Conservation (phyloP, 2,113 vertebrate genomes). For the Pimephales promelas region DNA sequence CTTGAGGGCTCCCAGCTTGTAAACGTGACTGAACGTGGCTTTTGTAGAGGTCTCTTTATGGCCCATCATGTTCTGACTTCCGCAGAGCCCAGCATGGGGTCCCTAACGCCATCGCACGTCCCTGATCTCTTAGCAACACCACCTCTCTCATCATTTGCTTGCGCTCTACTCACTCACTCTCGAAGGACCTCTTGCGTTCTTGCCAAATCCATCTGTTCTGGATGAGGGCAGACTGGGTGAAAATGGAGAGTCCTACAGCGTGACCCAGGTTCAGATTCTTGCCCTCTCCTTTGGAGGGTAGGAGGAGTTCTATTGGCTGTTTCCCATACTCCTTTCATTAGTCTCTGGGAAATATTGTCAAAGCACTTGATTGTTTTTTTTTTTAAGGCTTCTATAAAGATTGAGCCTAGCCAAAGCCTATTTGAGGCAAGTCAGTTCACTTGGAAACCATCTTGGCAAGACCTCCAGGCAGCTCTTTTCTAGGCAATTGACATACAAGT, state of each 20-base stretch:
- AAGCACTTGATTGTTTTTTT: conserved; percentile 12
- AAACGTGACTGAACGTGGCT: conserved; percentile 67
- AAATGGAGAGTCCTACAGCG: conserved; percentile 2
- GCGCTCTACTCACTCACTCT: conserved; percentile 10
- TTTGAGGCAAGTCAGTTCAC: background rate
- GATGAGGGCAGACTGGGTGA: conserved; percentile 34
- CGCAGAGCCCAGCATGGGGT: conserved; percentile 39
- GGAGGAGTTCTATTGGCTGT: background rate
- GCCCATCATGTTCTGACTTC: conserved; percentile 48
- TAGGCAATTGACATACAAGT: background rate
- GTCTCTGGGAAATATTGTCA: background rate
- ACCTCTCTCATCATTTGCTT: conserved; percentile 15
- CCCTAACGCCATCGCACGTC: conserved; percentile 14
- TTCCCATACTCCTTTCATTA: background rate
- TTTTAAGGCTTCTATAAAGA: conserved; percentile 2
- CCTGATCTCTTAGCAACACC: conserved; percentile 53
- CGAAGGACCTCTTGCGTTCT: conserved; percentile 24
- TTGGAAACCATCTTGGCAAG: conserved; percentile 1
- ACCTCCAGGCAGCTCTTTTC: background rate
- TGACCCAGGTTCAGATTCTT: conserved; percentile 13
- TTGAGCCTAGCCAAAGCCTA: background rate
- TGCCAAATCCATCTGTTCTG: conserved; percentile 39
- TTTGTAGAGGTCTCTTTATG: conserved; percentile 66
- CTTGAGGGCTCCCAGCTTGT: conserved; percentile 39
- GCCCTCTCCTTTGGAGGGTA: background rate